Evolutionary conservation across 2,113 vertebrate genomes (phyloP), one percentile per base, ranked within the genome.

Genomic region (Meleagris gallopavo): DNA sequence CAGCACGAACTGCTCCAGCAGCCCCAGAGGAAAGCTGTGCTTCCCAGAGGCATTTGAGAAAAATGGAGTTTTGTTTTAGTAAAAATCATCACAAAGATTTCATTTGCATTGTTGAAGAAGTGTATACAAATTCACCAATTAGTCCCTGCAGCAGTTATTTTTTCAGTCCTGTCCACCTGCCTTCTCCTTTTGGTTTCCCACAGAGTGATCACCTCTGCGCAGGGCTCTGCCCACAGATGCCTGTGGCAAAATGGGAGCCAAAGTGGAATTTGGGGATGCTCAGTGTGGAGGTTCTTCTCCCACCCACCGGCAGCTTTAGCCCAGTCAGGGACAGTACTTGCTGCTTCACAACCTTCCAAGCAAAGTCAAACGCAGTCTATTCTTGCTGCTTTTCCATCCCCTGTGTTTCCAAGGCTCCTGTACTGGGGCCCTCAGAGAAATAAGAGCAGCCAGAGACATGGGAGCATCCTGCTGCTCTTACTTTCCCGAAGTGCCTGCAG

Each of bases 341-440:
- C 66, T 88, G 46, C 13, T 69, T 77, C 43, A 43, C 20, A 78
- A 1, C 7, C 52, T 86, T 87, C 46, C 40, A 88, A 60, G 90
- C 71, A 46, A 10, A 78, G 55, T 64, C 43, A 86, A 75, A 64
- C 36, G 32, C 19, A 89, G 46, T 61, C 89, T 75, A 82, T 76
- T 46, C 24, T 65, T 43, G 17, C 48, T 57, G 13, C 5, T 10
- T 87, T 92, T 81, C 61, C 25, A 94, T 57, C 86, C 82, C 62
- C 66, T 0, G 0, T 58, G 57, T 38, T 18, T 89, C 77, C 22
- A 34, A 32, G 70, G 74, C 65, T 75, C 24, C 48, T 78, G 13
- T 57, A 40, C 57, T 58, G 73, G 61, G 60, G 10, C 0, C 60
- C 25, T 19, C 52, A 65, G 34, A 74, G 65, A 75, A 36, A 36